Base-by-base conservation (phyloP, 2,888 invertebrate genomes). In the Rambutsinella grinnellia region DNA sequence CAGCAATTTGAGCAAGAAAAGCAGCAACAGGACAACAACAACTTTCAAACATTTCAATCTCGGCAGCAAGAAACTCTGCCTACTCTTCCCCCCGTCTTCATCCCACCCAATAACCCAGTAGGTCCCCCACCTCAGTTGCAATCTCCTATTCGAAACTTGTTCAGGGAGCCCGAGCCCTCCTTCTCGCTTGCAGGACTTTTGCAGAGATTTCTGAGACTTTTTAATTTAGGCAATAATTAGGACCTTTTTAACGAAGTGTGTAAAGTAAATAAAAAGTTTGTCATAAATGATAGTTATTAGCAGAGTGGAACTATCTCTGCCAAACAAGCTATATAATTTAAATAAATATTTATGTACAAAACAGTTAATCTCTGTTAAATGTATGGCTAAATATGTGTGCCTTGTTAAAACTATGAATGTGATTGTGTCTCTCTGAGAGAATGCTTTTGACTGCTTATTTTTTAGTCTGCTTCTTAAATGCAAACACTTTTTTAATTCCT, bases 121-220 rank as follows among this genome's bases (percentile, higher is more conserved):
- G 77, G 77, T 36, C 77, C 77, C 10, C 56, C 77, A 2, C 77
- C 77, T 2, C 21, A 23, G 15, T 61, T 72, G 17, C 77, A 78
- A 27, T 68, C 68, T 24, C 77, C 77, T 23, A 78, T 78, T 17
- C 26, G 77, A 53, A 78, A 78, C 26, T 36, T 78, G n/a, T 78
- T 78, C 36, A 60, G 77, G 26, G 60, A 78, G 26, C 77, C 77
- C 2, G 72, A 78, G 28, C 71, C 68, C 0, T 27, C 70, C 26
- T 78, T 78, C 26, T 78, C 77, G 17, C 28, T 78, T 23, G 47
- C 72, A 24, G 67, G 62, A 0, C 26, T 78, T 17, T 57, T 78
- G 67, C 72, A 63, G 47, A 67, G 77, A 46, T 78, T 78, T 36
- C 72, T 78, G 6, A 78, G 56, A 17, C 27, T 78, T 28, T 78